Conservation (phyloP, 2,113 vertebrate species). For the Eonycteris spelaea region DNA sequence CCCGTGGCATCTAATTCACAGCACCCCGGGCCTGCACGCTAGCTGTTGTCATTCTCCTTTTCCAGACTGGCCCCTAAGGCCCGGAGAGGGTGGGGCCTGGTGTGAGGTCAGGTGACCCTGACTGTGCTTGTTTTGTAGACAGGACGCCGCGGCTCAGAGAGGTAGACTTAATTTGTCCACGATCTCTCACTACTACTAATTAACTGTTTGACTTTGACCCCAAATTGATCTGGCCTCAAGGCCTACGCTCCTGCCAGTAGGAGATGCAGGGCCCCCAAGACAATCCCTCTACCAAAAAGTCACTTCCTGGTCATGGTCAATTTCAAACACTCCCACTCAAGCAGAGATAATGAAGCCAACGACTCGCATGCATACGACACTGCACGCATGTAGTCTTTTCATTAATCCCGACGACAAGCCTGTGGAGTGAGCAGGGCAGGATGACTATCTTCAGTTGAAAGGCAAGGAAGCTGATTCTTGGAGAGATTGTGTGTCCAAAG, state of each 20-base stretch:
- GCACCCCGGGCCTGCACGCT: background rate
- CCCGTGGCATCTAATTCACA: background rate
- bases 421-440: background rate
- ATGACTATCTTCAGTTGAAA: background rate
- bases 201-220: background rate
- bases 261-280: background rate
- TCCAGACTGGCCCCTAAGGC: background rate
- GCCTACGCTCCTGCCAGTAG: background rate
- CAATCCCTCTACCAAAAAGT: background rate
- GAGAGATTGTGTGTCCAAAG: background rate
- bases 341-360: background rate
- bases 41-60: background rate
- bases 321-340: background rate
- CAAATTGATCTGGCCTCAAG: background rate
- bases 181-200: background rate
- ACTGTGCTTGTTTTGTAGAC: background rate
- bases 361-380: background rate
- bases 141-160: background rate
- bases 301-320: background rate
- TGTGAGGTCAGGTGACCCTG: background rate
- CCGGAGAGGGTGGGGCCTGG: background rate
- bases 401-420: background rate
- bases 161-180: background rate
- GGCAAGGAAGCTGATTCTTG: background rate
- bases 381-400: background rate